These are phyloP conservation scores for Morpho helenor DNA, from an alignment of 2,888 invertebrate species.

Conservation along the genomic window DNA sequence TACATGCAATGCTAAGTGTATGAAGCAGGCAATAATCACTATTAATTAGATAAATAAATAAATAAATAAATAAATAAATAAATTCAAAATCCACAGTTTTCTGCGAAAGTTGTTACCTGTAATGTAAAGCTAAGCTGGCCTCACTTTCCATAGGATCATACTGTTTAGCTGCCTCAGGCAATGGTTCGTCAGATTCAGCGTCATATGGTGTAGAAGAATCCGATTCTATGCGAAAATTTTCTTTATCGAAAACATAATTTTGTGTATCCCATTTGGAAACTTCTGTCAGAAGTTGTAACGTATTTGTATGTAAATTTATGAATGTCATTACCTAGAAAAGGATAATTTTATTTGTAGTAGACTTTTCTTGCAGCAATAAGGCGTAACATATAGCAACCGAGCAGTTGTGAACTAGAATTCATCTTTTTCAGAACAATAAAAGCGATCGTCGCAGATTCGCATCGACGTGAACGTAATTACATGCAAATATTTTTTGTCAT, in stretches of 20 bases:
- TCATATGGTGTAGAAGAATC: constrained; percentile 62
- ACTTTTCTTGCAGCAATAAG: too few relatives aligned
- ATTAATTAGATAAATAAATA: too few relatives aligned
- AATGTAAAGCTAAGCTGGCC: constrained; percentile 67
- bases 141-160: constrained; percentile 73
- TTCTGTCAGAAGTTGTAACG: constrained; percentile 76
- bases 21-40: too few relatives aligned
- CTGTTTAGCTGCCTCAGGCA: constrained; percentile 55
- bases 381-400: too few relatives aligned
- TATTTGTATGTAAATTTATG: constrained; percentile 77
- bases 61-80: neutral
- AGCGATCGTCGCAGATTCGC: too few relatives aligned
- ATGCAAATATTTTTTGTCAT: too few relatives aligned
- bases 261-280: constrained; percentile 79
- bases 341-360: too few relatives aligned
- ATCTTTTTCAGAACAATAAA: too few relatives aligned
- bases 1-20: too few relatives aligned
- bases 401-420: too few relatives aligned
- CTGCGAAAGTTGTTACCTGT: constrained; percentile 47
- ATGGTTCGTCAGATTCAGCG: constrained; percentile 73
- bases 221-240: constrained; percentile 74
- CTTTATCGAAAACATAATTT: constrained; percentile 76
- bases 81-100: too few relatives aligned
- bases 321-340: constrained; percentile 72
- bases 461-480: too few relatives aligned